These are phyloP conservation scores for Semnornis frantzii DNA, from an alignment of 2,113 vertebrate species.

Conservation along the genomic window DNA sequence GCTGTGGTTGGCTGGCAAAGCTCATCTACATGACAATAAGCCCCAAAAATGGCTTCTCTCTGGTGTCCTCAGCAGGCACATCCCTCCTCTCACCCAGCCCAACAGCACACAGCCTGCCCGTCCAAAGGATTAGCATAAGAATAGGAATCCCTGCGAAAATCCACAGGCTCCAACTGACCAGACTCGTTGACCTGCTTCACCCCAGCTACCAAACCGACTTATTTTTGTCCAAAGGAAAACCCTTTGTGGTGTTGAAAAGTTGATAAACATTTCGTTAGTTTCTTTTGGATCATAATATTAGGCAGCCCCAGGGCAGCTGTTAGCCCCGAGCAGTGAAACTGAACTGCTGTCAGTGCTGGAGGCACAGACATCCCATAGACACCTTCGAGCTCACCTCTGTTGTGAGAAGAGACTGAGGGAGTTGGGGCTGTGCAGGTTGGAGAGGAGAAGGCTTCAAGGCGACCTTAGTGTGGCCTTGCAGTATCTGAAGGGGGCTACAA, in stretches of 20 bases:
- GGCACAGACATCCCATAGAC: neutral
- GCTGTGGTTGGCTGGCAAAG: neutral
- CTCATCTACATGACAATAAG: neutral
- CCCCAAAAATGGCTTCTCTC: neutral
- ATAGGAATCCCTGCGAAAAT: conserved; percentile 26
- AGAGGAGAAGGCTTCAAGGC: no score
- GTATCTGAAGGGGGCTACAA: no score
- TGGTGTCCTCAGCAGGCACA: neutral
- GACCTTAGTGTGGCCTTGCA: no score
- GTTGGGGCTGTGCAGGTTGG: no score
- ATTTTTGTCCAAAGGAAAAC: neutral
- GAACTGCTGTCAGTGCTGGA: neutral
- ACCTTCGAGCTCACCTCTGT: neutral
- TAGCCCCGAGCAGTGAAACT: rapidly evolving
- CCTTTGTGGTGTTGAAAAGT: neutral
- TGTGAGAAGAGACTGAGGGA: no score
- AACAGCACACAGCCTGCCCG: neutral
- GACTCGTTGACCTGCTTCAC: conserved; percentile 6
- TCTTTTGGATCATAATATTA: neutral
- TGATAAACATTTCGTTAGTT: neutral
- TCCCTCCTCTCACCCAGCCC: neutral
- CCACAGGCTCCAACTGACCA: neutral
- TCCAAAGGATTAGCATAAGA: conserved; percentile 48
- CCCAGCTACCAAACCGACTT: neutral
- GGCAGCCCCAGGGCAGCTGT: neutral